These are phyloP conservation scores for Trichoplusia ni DNA, from an alignment of 1,140 invertebrate species.

Conservation along the genomic window DNA sequence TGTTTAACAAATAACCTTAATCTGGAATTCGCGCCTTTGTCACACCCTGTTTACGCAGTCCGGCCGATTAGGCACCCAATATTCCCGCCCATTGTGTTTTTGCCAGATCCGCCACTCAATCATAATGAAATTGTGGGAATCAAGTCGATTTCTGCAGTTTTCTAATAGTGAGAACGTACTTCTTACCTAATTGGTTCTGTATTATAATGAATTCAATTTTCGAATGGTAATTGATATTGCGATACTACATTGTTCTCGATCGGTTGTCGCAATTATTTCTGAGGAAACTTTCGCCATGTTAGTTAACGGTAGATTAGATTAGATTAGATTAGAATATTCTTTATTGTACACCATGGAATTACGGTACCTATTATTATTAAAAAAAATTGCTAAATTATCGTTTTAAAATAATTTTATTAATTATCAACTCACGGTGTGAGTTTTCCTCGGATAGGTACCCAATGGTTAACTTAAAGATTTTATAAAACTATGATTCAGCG, in stretches of 20 bases:
- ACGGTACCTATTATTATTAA: too few relatives aligned
- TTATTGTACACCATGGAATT: too few relatives aligned
- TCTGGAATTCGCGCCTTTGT: constrained; percentile 55
- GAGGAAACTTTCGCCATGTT: constrained; percentile 16
- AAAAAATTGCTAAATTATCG: too few relatives aligned
- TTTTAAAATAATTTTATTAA: too few relatives aligned
- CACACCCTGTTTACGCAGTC: constrained; percentile 56
- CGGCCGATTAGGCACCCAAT: constrained; percentile 62
- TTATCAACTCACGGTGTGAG: too few relatives aligned
- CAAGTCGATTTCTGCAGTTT: constrained; percentile 59
- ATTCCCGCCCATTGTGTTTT: constrained; percentile 57
- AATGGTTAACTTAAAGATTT: too few relatives aligned
- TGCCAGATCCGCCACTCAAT: constrained; percentile 59
- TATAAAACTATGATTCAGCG: too few relatives aligned
- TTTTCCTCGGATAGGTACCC: too few relatives aligned
- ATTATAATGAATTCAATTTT: constrained; percentile 55
- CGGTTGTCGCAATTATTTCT: constrained; percentile 7
- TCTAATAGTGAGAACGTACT: constrained; percentile 61
- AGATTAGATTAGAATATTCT: too few relatives aligned
- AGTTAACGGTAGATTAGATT: constrained; percentile 2
- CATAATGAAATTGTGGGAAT: constrained; percentile 71
- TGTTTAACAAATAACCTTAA: constrained; percentile 74
- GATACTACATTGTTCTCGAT: constrained; percentile 19
- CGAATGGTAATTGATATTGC: constrained; percentile 45
- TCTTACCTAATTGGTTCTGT: constrained; percentile 47